Conservation (phyloP, 2,113 vertebrate species). For the Eidolon helvum region DNA sequence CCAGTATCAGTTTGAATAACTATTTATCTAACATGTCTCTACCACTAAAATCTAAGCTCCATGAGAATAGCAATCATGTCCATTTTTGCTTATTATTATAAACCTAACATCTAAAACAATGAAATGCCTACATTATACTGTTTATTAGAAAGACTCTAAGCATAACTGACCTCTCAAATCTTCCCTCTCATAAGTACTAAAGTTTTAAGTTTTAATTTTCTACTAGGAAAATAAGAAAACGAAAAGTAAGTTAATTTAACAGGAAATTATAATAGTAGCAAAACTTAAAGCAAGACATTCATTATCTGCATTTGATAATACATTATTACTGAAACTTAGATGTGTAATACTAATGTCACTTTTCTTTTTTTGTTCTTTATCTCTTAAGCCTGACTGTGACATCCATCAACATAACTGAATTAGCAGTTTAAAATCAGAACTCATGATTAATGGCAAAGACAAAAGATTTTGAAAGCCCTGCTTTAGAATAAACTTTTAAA, state of each 20-base stretch:
- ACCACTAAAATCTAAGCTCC: not conserved
- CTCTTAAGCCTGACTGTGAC: not conserved
- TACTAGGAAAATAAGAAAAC: constrained; percentile 37
- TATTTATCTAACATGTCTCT: not conserved
- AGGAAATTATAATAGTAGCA: constrained; percentile 31
- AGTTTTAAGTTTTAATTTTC: constrained; percentile 39
- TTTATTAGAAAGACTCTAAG: constrained; percentile 40
- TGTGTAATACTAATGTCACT: not conserved
- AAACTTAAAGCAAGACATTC: not conserved
- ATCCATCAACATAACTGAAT: not conserved
- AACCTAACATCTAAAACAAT: constrained; percentile 28
- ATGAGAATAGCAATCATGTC: not conserved
- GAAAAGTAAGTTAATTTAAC: constrained; percentile 12
- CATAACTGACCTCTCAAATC: constrained; percentile 38
- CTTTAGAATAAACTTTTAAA: constrained; percentile 35
- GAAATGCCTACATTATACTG: not conserved
- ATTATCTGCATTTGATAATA: constrained; percentile 16
- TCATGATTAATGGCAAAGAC: not conserved
- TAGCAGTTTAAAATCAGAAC: not conserved
- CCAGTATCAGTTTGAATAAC: not conserved
- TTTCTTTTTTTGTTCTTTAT: not conserved
- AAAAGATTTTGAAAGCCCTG: constrained; percentile 19
- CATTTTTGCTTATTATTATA: constrained; percentile 4
- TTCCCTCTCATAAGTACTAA: constrained; percentile 31
- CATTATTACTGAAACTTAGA: constrained; percentile 36